Evolutionary conservation across 2,797 vertebrate genomes (phyloP).

Genomic region (Delichon dasypus): DNA sequence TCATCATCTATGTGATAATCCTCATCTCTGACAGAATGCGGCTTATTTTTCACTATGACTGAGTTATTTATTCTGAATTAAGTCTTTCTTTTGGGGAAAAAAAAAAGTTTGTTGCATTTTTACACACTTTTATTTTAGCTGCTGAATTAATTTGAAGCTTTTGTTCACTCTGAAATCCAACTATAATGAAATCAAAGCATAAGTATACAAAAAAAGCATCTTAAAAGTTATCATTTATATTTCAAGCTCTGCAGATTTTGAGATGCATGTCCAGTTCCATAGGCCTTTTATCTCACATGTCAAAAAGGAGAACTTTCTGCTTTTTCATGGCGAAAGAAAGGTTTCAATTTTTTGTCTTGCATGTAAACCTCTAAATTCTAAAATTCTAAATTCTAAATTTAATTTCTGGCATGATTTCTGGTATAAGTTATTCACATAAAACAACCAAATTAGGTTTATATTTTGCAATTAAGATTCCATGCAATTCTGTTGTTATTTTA

Average conservation of each 20-base stretch:
- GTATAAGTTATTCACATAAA: not conserved
- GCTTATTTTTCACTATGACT: slow-evolving; percentile 32
- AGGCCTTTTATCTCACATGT: not conserved
- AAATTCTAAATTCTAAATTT: not conserved
- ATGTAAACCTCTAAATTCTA: not conserved
- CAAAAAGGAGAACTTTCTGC: not conserved
- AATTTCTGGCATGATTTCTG: not conserved
- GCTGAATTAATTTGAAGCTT: not conserved
- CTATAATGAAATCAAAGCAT: not conserved
- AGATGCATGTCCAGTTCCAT: not conserved
- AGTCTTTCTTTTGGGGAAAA: slow-evolving; percentile 38
- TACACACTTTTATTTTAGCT: not conserved
- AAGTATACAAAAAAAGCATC: not conserved
- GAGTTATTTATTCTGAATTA: slow-evolving; percentile 4
- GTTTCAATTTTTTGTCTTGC: not conserved
- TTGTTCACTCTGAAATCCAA: not conserved
- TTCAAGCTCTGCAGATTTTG: not conserved
- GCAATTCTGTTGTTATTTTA: not conserved
- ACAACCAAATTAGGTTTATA: not conserved
- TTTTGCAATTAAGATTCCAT: not conserved
- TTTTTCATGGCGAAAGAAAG: not conserved
- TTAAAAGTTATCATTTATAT: not conserved
- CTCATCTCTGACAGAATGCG: slow-evolving; percentile 48
- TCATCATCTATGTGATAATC: slow-evolving; percentile 69
- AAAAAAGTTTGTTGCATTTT: not conserved